These are phyloP conservation scores for Crotalus horridus DNA, from an alignment of 2,113 vertebrate species.

Conservation along the genomic window DNA sequence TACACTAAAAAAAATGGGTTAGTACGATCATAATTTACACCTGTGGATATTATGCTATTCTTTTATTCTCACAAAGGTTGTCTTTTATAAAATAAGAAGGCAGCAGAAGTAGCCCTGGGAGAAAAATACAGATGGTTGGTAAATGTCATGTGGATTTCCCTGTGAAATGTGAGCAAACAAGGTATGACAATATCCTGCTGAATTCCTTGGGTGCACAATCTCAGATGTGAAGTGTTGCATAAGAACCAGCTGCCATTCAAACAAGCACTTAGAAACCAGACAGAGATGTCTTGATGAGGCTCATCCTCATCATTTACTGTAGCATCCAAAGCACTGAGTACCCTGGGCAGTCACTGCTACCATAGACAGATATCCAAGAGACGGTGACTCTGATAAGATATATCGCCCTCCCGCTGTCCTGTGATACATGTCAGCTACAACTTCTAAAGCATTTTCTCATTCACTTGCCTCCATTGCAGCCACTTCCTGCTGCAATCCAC, in stretches of 20 bases:
- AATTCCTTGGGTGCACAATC: background rate
- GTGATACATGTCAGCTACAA: background rate
- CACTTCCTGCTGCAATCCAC: conserved; percentile 12
- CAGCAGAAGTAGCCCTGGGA: background rate
- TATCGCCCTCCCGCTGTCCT: conserved; percentile 21
- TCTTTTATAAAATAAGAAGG: background rate
- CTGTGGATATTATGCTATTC: background rate
- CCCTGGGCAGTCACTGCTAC: background rate
- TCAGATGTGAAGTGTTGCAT: background rate
- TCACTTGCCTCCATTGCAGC: conserved; percentile 15
- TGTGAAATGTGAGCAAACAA: background rate
- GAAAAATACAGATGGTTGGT: background rate
- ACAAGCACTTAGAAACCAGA: conserved; percentile 5
- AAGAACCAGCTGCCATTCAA: background rate
- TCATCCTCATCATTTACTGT: background rate
- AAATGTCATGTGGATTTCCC: background rate
- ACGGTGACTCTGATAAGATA: conserved; percentile 2
- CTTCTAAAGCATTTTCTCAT: background rate
- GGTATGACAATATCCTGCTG: background rate
- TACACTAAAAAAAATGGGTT: background rate
- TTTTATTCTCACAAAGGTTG: background rate
- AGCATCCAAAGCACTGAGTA: background rate
- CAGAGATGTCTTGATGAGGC: conserved; percentile 11
- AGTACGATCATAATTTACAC: background rate
- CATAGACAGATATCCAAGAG: background rate